Evolutionary conservation across 2,113 vertebrate species (phyloP).

Genomic region (Natator depressus): DNA sequence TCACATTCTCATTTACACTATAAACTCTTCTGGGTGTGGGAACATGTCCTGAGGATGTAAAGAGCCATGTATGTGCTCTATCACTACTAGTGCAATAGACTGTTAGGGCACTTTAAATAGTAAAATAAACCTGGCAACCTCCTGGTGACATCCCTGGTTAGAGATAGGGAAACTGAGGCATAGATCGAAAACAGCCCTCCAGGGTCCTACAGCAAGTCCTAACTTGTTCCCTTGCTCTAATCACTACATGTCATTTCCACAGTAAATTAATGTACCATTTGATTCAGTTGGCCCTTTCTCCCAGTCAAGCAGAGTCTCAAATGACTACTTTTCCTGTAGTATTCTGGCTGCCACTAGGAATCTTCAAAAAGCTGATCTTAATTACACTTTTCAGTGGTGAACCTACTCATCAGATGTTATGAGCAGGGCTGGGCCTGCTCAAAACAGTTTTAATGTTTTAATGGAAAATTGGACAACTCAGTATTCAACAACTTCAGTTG

Average conservation of each 20-base stretch:
- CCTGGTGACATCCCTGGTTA: not conserved
- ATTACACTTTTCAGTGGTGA: not conserved
- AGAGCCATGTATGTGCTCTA: not conserved
- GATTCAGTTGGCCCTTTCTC: not conserved
- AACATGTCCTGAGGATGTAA: not conserved
- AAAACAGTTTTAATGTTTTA: not conserved
- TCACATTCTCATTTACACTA: accelerated
- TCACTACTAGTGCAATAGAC: not conserved
- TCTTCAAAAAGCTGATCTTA: not conserved
- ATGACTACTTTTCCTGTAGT: not conserved
- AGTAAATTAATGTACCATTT: not conserved
- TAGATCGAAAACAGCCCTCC: not conserved
- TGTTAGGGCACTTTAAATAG: not conserved
- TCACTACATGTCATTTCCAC: not conserved
- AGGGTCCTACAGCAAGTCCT: not conserved
- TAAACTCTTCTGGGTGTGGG: not conserved
- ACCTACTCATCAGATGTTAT: not conserved
- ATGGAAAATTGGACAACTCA: not conserved
- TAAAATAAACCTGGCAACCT: not conserved
- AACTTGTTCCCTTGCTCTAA: not conserved
- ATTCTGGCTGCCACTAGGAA: not conserved
- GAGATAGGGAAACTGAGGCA: not conserved
- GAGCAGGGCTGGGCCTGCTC: not conserved
- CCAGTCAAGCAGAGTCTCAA: too few relatives aligned
- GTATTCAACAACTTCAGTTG: not conserved